A percentile compares a stretch with the other conserved stretches of the same genome.
phyloP scores from a whole-genome alignment of 92 coral and sea anemone species.

The Anthopleura xanthogrammica region DNA sequence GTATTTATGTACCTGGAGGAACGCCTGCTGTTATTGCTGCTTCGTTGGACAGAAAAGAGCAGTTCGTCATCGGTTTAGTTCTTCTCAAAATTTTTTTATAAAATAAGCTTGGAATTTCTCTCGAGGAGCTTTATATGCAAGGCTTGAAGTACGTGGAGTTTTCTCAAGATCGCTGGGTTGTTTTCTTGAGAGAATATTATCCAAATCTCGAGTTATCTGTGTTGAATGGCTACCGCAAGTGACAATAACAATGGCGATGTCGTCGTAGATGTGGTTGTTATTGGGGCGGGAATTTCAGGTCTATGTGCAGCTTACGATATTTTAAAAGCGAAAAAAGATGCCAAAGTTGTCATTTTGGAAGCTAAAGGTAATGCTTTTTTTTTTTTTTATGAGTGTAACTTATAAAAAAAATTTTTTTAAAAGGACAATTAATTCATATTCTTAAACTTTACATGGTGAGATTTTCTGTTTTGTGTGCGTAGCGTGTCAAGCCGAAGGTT shows the following conservation, averaged over 20 bases:
- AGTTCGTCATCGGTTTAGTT: neutral
- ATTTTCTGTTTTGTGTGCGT: neutral
- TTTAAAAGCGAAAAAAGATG: constrained; percentile 52
- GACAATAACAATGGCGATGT: constrained; percentile 18
- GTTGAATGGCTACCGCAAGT: constrained; percentile 41
- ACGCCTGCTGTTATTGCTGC: constrained; percentile 24
- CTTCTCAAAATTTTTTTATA: neutral
- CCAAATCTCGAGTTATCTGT: neutral
- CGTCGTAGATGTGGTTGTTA: constrained; percentile 66
- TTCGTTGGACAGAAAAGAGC: neutral
- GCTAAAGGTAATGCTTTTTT: constrained; percentile 70
- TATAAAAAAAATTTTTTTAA: no score
- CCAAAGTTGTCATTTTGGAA: constrained; percentile 71
- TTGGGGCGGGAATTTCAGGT: constrained; percentile 94
- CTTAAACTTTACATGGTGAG: no score
- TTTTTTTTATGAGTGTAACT: neutral
- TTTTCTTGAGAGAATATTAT: neutral
- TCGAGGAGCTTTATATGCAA: neutral
- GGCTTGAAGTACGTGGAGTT: neutral
- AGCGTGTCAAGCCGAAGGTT: neutral
- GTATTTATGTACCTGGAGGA: constrained; percentile 9
- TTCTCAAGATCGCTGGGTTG: neutral
- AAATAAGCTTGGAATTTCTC: neutral
- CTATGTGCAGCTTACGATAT: constrained; percentile 86
- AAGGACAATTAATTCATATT: no score